These are phyloP conservation scores for Otolemur garnettii DNA, from an alignment of 2,113 vertebrate species.

Conservation along the genomic window DNA sequence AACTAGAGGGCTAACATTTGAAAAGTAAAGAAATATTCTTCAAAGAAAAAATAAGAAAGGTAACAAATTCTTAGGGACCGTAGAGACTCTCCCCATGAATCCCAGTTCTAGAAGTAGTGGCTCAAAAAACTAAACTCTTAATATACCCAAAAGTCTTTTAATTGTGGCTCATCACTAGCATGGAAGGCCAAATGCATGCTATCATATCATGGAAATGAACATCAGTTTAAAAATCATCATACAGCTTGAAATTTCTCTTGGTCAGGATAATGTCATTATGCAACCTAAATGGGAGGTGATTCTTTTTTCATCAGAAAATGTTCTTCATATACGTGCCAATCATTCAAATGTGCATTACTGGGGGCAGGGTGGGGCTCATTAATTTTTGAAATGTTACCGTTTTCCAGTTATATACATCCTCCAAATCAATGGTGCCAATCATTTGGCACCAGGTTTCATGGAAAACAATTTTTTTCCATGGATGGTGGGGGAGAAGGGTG, in stretches of 20 bases:
- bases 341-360: background rate
- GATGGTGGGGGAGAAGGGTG: too few relatives aligned
- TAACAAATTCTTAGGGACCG: background rate
- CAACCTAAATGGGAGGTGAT: background rate
- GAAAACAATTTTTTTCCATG: too few relatives aligned
- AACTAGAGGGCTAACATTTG: background rate
- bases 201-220: background rate
- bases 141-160: background rate
- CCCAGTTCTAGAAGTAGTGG: background rate
- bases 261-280: background rate
- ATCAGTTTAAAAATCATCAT: background rate
- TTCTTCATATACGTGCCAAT: background rate
- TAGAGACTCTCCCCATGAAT: background rate
- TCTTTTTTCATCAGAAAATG: conserved; percentile 38
- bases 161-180: background rate
- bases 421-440: too few relatives aligned
- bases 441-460: too few relatives aligned
- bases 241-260: background rate
- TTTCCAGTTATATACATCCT: conserved; percentile 1
- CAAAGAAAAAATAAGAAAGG: background rate
- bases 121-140: background rate
- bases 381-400: background rate
- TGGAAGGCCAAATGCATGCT: background rate
- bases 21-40: background rate
- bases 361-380: background rate